These are phyloP conservation scores for Andrena praecox DNA, from an alignment of 2,888 invertebrate species.

Conservation along the genomic window DNA sequence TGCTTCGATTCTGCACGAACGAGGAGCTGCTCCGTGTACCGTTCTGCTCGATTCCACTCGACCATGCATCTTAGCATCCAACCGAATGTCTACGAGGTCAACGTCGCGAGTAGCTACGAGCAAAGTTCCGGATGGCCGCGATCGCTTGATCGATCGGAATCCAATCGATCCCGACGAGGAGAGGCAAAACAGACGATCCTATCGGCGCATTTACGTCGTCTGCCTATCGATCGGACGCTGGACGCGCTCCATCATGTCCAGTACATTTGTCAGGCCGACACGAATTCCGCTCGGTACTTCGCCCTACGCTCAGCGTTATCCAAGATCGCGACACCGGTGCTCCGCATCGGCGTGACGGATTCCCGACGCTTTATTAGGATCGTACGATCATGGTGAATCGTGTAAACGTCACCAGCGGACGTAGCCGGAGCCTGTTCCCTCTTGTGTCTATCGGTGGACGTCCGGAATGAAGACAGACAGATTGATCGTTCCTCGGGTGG, in stretches of 20 bases:
- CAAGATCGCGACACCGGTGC: constrained; percentile 15
- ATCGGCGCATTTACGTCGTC: constrained; percentile 34
- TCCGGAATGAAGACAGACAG: background rate
- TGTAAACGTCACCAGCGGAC: constrained; percentile 20
- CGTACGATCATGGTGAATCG: constrained; percentile 9
- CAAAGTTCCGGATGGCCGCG: constrained; percentile 1
- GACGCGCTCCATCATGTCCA: constrained; percentile 58
- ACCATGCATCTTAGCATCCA: constrained; percentile 25
- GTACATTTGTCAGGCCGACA: constrained; percentile 54
- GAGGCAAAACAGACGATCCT: constrained; percentile 5
- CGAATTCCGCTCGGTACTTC: constrained; percentile 29
- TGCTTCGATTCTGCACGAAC: background rate
- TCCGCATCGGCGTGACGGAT: constrained; percentile 14
- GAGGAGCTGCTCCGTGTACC: background rate
- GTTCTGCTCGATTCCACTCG: constrained; percentile 5
- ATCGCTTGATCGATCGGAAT: constrained; percentile 17
- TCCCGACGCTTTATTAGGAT: constrained; percentile 11
- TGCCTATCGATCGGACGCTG: constrained; percentile 53
- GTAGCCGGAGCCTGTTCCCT: background rate
- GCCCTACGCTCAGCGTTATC: background rate
- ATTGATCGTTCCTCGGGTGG: background rate
- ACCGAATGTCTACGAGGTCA: background rate
- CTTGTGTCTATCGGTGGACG: background rate
- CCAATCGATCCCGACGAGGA: constrained; percentile 32
- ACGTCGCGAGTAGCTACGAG: background rate